Evolutionary conservation across 2,797 vertebrate species (phyloP).

Genomic region (Pristis pectinata): DNA sequence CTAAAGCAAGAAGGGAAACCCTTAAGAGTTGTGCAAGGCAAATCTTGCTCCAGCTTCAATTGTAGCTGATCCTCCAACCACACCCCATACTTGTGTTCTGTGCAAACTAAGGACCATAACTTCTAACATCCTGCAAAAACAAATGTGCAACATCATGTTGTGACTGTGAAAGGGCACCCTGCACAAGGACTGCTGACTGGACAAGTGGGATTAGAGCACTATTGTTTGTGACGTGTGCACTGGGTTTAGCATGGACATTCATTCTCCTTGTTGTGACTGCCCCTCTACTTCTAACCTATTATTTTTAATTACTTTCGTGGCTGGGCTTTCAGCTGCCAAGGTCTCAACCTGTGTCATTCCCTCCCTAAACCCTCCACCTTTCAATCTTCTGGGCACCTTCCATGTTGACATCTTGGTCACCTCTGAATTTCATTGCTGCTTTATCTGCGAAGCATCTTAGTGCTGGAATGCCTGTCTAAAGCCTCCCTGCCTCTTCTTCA

Average conservation of each 20-base stretch:
- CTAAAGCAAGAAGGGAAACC: background rate
- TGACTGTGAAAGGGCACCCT: background rate
- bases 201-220: too few species aligned
- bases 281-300: too few species aligned
- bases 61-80: background rate
- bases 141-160: background rate
- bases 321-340: too few species aligned
- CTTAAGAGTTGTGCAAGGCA: background rate
- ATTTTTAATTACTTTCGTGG: too few species aligned
- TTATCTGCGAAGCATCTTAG: too few species aligned
- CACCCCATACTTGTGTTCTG: background rate
- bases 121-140: background rate
- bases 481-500: too few species aligned
- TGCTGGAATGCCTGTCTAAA: too few species aligned
- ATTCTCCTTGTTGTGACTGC: background rate
- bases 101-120: background rate
- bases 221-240: background rate
- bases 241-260: background rate
- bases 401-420: too few species aligned
- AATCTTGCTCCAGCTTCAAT: background rate
- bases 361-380: too few species aligned
- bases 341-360: too few species aligned
- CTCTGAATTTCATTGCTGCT: too few species aligned
- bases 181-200: background rate
- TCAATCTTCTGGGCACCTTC: too few species aligned